phyloP scores from a whole-genome alignment of 1,140 invertebrate genomes.

The Acyrthosiphon pisum region DNA sequence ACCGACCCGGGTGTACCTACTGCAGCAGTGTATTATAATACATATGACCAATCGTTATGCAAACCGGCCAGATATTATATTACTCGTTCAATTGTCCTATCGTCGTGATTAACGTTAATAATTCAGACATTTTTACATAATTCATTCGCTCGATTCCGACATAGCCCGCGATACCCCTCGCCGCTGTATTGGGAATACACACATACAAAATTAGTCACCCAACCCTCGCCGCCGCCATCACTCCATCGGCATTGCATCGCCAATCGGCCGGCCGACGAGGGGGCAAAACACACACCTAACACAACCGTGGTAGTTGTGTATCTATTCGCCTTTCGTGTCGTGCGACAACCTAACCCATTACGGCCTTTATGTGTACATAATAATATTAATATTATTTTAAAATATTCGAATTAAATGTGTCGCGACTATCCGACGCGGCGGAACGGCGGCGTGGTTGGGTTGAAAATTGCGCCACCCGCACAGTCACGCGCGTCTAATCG shows the following conservation, averaged over 20 bases:
- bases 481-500: background rate
- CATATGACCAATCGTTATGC: background rate
- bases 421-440: background rate
- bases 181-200: background rate
- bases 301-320: background rate
- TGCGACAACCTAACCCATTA: background rate
- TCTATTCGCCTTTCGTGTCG: background rate
- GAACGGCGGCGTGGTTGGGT: background rate
- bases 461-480: background rate
- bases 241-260: too few relatives aligned
- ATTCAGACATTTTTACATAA: constrained; percentile 32
- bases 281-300: background rate
- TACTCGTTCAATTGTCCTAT: background rate
- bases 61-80: background rate
- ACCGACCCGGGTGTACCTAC: background rate
- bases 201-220: background rate
- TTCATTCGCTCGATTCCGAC: background rate
- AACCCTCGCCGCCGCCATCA: background rate
- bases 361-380: background rate
- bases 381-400: too few relatives aligned
- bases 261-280: too few relatives aligned
- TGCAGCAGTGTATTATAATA: background rate
- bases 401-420: background rate
- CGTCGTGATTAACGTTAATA: constrained; percentile 33
- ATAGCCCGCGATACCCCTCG: background rate